A percentile compares a stretch with the other conserved stretches of the same genome.
phyloP scores from a whole-genome alignment of 1,140 invertebrate genomes.

The Triops cancriformis region DNA sequence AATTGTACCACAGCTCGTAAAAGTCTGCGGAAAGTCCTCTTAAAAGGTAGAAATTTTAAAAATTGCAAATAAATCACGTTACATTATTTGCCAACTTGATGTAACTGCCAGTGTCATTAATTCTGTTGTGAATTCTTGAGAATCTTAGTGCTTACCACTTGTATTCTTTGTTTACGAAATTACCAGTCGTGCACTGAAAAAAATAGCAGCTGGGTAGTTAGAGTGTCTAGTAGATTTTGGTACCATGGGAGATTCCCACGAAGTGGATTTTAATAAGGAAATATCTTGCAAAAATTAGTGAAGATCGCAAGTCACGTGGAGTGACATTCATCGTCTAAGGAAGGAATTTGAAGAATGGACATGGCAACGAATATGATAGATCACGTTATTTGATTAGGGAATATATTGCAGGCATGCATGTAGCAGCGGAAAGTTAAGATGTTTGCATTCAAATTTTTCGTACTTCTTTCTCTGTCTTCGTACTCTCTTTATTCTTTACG shows the following conservation, averaged over 20 bases:
- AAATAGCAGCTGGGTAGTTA: too few species aligned
- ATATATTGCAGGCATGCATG: too few species aligned
- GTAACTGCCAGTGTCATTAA: too few species aligned
- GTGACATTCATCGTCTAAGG: too few species aligned
- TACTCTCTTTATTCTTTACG: not conserved
- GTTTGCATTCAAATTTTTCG: too few species aligned
- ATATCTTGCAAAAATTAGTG: not conserved
- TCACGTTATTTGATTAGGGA: not conserved
- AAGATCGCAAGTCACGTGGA: not conserved
- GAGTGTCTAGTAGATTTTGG: too few species aligned
- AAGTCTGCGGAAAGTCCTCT: constrained; percentile 69
- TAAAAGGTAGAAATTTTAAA: constrained; percentile 53
- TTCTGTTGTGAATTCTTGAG: too few species aligned
- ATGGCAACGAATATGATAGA: not conserved
- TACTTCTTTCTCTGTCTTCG: not conserved
- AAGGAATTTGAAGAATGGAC: not conserved
- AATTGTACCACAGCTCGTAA: constrained; percentile 69
- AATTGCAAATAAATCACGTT: not conserved
- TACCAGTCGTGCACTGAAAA: too few species aligned
- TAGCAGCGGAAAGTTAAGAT: too few species aligned
- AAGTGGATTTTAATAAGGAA: not conserved
- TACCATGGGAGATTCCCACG: not conserved
- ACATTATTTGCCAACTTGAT: too few species aligned
- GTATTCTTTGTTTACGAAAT: too few species aligned
- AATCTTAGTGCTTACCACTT: too few species aligned